Evolutionary conservation across 2,113 vertebrate species (phyloP).

Genomic region (Pterocles burchelli): DNA sequence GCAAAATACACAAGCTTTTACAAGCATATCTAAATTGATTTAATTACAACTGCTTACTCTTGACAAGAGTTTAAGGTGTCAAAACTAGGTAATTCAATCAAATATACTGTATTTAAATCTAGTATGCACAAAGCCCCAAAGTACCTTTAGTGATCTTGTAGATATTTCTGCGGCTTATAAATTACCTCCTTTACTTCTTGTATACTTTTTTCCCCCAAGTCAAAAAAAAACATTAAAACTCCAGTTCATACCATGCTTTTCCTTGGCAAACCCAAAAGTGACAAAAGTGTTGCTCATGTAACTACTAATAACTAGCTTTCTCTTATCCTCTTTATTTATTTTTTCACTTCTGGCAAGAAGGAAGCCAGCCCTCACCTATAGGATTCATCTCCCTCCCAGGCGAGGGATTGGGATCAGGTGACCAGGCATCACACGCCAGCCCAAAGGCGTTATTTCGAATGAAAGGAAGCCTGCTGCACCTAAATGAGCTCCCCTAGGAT

Average conservation of each 20-base stretch:
- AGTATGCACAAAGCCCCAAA: background rate
- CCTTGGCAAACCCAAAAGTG: background rate
- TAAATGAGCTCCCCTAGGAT: background rate
- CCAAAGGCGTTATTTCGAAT: background rate
- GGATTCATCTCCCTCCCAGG: background rate
- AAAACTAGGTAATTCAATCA: background rate
- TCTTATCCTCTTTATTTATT: background rate
- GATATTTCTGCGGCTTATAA: background rate
- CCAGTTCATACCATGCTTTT: background rate
- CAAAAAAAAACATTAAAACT: background rate
- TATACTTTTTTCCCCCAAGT: accelerated
- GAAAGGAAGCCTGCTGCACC: background rate
- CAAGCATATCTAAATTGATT: background rate
- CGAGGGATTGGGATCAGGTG: background rate
- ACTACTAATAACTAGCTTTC: background rate
- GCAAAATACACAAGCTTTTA: background rate
- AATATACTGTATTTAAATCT: background rate
- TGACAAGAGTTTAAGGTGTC: background rate
- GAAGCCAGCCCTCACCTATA: background rate
- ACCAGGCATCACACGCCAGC: background rate
- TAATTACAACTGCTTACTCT: background rate
- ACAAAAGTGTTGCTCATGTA: accelerated
- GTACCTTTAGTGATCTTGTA: background rate
- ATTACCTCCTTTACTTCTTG: background rate
- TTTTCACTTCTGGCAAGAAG: too few species aligned